These are phyloP conservation scores for Xenotilapia flavipinnis DNA, from an alignment of 2,113 vertebrate species.

Conservation along the genomic window DNA sequence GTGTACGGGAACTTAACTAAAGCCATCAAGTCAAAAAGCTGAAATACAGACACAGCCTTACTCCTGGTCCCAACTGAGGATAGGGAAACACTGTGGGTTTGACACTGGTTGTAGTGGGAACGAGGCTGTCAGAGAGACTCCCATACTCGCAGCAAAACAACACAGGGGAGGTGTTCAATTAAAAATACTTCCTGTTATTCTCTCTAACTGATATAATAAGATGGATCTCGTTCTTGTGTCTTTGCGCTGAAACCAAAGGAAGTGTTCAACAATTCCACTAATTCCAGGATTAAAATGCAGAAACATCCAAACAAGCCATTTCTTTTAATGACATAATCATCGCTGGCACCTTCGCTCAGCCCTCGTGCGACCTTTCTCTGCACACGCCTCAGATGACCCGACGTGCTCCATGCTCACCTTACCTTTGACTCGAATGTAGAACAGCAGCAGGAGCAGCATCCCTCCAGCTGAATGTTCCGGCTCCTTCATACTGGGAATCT, in stretches of 20 bases:
- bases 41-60: neutral
- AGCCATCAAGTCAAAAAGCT: neutral
- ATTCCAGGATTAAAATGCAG: neutral
- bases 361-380: neutral
- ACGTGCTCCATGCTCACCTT: neutral
- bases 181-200: neutral
- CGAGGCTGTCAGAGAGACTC: neutral
- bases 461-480: neutral
- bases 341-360: neutral
- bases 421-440: conserved; percentile 74
- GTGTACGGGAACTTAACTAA: neutral
- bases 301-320: neutral
- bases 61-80: neutral
- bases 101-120: neutral
- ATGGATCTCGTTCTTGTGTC: neutral
- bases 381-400: neutral
- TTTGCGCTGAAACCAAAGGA: neutral
- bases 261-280: neutral
- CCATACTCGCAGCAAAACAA: neutral
- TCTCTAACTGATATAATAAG: neutral
- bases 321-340: neutral
- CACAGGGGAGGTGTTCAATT: neutral
- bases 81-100: neutral
- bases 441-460: conserved; percentile 72
- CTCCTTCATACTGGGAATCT: conserved; percentile 8